Evolutionary conservation across 2,113 vertebrate species (phyloP).

Genomic region (Ceyx cyanopectus): DNA sequence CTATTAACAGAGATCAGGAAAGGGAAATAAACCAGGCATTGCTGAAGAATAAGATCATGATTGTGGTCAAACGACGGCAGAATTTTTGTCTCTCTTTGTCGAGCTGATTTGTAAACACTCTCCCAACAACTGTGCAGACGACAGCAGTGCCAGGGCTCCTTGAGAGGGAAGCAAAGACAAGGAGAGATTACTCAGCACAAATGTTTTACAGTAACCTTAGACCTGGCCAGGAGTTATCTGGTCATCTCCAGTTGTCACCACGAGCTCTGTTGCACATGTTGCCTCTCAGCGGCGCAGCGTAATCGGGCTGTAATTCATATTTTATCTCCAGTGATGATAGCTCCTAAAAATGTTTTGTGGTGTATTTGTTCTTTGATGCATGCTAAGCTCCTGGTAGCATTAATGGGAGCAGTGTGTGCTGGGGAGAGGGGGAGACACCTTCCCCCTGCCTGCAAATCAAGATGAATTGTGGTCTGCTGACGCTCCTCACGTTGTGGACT

Average conservation of each 20-base stretch:
- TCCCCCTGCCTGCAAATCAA: neutral
- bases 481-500: neutral
- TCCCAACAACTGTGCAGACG: slow-evolving; percentile 62
- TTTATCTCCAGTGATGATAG: slow-evolving; percentile 64
- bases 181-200: neutral
- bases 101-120: slow-evolving; percentile 69
- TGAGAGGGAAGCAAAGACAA: neutral
- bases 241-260: slow-evolving; percentile 15
- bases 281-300: neutral
- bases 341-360: slow-evolving; percentile 57
- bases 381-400: slow-evolving; percentile 49
- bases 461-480: neutral
- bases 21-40: slow-evolving; percentile 73
- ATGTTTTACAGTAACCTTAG: slow-evolving; percentile 15
- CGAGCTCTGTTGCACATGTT: neutral
- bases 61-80: slow-evolving; percentile 69
- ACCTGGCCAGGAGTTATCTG: slow-evolving; percentile 33
- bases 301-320: slow-evolving; percentile 54
- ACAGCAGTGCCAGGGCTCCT: slow-evolving; percentile 8
- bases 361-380: slow-evolving; percentile 58
- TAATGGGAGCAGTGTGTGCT: slow-evolving; percentile 39
- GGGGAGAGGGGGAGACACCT: neutral
- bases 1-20: slow-evolving; percentile 70
- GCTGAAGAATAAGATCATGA: slow-evolving; percentile 73
- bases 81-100: slow-evolving; percentile 57